Conservation (phyloP, 23 tunicate genomes). For the Diplosoma virens region DNA sequence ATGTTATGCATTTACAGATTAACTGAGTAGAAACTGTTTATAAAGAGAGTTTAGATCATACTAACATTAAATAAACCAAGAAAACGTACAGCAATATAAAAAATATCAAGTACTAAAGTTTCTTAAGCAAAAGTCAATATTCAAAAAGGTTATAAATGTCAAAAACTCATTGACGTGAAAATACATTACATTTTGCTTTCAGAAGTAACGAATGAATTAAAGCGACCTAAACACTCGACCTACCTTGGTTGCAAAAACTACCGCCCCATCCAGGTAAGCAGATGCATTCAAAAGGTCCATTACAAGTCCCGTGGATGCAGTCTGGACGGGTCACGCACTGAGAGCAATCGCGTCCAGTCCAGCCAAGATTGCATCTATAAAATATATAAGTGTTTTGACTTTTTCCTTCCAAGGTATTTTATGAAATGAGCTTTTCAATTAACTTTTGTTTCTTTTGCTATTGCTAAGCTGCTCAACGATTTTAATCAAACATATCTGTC, state of each 20-base stretch:
- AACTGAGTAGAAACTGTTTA: too few relatives aligned
- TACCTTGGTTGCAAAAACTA: conserved; percentile 71
- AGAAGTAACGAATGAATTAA: neutral
- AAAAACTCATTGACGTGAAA: neutral
- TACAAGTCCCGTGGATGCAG: conserved; percentile 80
- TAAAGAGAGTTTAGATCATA: too few relatives aligned
- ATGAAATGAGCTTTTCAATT: too few relatives aligned
- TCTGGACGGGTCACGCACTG: conserved; percentile 56
- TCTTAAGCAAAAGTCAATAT: neutral
- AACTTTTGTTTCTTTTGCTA: too few relatives aligned
- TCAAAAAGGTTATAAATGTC: neutral
- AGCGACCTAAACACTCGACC: neutral
- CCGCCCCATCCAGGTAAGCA: conserved; percentile 92
- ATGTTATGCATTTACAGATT: too few relatives aligned
- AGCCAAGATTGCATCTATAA: conserved; percentile 72
- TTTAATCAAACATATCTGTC: too few relatives aligned
- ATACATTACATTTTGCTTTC: neutral
- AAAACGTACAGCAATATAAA: too few relatives aligned
- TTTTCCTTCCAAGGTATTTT: too few relatives aligned
- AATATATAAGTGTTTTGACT: too few relatives aligned
- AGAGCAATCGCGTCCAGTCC: conserved; percentile 80
- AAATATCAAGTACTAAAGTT: too few relatives aligned
- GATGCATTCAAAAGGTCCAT: conserved; percentile 45
- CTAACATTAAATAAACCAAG: too few relatives aligned
- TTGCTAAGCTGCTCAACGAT: too few relatives aligned